Conservation (phyloP, 2,797 vertebrate species). For the Discoglossus pictus region DNA sequence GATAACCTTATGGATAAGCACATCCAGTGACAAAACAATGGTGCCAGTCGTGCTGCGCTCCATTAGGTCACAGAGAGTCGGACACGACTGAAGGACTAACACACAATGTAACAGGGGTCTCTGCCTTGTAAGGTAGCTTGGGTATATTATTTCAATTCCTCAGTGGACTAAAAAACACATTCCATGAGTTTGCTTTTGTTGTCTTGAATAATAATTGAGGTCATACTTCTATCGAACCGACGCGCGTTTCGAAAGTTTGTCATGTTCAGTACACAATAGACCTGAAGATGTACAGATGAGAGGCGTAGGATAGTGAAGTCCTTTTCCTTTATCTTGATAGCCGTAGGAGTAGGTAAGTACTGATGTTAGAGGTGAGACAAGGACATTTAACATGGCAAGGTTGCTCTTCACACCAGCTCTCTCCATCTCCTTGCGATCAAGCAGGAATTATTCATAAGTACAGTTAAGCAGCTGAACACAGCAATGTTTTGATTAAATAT, state of each 20-base stretch:
- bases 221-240: neutral
- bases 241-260: slow-evolving; percentile 20
- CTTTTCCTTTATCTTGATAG: neutral
- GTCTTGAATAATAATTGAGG: slow-evolving; percentile 30
- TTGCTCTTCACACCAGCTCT: slow-evolving; percentile 9
- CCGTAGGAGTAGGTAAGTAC: neutral
- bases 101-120: too few species aligned
- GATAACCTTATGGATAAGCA: too few species aligned
- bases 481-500: slow-evolving; percentile 46
- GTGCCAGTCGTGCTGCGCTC: too few species aligned
- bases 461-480: slow-evolving; percentile 27
- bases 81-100: too few species aligned
- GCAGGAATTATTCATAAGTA: slow-evolving; percentile 44
- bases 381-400: slow-evolving; percentile 12
- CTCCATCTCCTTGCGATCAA: slow-evolving; percentile 1
- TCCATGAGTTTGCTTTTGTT: slow-evolving; percentile 1
- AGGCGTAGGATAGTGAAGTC: neutral
- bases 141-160: too few species aligned
- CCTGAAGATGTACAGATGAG: too few species aligned
- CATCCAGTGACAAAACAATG: too few species aligned
- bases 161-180: too few species aligned
- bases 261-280: neutral
- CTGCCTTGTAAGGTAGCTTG: too few species aligned
- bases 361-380: slow-evolving; percentile 10
- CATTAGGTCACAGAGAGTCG: too few species aligned